phyloP scores from a whole-genome alignment of 2,797 vertebrate species.

The Buphagus erythrorhynchus region DNA sequence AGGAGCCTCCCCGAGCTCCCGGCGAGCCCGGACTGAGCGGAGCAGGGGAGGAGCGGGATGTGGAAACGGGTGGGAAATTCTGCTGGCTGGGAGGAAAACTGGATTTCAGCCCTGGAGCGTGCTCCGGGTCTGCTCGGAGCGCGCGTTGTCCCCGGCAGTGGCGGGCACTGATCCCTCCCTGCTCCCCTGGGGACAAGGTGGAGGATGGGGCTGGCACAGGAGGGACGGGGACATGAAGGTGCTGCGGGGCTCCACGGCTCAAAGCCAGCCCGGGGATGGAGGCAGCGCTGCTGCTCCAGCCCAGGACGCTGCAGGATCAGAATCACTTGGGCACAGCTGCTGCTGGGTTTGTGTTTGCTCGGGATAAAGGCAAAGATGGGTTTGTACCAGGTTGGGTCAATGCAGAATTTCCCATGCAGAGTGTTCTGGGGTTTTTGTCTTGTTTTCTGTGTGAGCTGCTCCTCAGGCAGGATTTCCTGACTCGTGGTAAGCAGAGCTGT shows the following conservation, averaged over 20 bases:
- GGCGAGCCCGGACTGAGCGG: not conserved
- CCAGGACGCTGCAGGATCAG: rapidly evolving
- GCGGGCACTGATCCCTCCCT: not conserved
- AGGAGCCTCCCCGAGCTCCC: not conserved
- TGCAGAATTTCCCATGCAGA: not conserved
- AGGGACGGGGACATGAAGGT: not conserved
- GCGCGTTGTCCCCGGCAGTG: rapidly evolving
- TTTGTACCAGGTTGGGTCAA: not conserved
- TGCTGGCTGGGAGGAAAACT: not conserved
- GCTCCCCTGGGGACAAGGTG: not conserved
- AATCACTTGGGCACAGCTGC: rapidly evolving
- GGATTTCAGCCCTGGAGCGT: rapidly evolving
- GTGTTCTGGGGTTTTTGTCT: not conserved
- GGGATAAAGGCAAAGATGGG: not conserved
- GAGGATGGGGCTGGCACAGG: not conserved
- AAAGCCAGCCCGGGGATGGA: not conserved
- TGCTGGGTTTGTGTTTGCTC: not conserved
- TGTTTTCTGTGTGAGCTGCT: not conserved
- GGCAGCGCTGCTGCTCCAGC: not conserved
- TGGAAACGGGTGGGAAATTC: not conserved
- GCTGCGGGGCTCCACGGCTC: not conserved
- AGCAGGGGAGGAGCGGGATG: not conserved
- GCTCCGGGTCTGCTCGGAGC: not conserved
- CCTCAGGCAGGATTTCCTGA: not conserved
- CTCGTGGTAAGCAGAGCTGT: not conserved